Evolutionary conservation across 1,140 invertebrate genomes (phyloP).

Genomic region (Melitaea cinxia): DNA sequence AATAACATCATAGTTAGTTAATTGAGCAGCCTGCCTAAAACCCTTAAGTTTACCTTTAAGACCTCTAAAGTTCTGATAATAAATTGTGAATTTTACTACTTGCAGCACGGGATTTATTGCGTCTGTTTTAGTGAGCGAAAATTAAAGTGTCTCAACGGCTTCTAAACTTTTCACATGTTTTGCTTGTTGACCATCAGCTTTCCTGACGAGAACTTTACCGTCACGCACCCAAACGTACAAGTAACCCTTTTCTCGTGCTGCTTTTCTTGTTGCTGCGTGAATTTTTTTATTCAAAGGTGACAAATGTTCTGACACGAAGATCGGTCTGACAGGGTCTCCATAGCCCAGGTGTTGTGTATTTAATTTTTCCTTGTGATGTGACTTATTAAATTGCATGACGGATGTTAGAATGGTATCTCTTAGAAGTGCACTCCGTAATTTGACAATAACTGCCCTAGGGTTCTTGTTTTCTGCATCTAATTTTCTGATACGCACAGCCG

Average conservation of each 20-base stretch:
- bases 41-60: slow-evolving; percentile 41
- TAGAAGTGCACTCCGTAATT: slow-evolving; percentile 23
- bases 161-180: slow-evolving; percentile 36
- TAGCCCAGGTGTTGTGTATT: slow-evolving; percentile 36
- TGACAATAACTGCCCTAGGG: slow-evolving; percentile 39
- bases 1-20: slow-evolving; percentile 33
- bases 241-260: slow-evolving; percentile 35
- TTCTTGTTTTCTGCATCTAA: slow-evolving; percentile 30
- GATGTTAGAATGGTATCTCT: slow-evolving; percentile 41
- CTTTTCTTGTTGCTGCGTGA: slow-evolving; percentile 35
- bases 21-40: slow-evolving; percentile 15
- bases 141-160: slow-evolving; percentile 27
- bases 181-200: slow-evolving; percentile 35
- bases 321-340: slow-evolving; percentile 15
- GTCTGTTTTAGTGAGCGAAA: no score
- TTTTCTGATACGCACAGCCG: slow-evolving; percentile 36
- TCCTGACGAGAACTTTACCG: slow-evolving; percentile 38
- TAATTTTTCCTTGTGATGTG: slow-evolving; percentile 31
- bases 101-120: not conserved
- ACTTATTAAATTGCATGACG: slow-evolving; percentile 40
- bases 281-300: slow-evolving; percentile 35
- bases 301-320: slow-evolving; percentile 44
- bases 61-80: slow-evolving; percentile 45
- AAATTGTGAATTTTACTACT: slow-evolving; percentile 36
- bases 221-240: slow-evolving; percentile 46